A percentile compares a stretch with the other conserved stretches of the same genome.
Conservation (phyloP, 2,113 vertebrate species). For the Heterotilapia buettikoferi region DNA sequence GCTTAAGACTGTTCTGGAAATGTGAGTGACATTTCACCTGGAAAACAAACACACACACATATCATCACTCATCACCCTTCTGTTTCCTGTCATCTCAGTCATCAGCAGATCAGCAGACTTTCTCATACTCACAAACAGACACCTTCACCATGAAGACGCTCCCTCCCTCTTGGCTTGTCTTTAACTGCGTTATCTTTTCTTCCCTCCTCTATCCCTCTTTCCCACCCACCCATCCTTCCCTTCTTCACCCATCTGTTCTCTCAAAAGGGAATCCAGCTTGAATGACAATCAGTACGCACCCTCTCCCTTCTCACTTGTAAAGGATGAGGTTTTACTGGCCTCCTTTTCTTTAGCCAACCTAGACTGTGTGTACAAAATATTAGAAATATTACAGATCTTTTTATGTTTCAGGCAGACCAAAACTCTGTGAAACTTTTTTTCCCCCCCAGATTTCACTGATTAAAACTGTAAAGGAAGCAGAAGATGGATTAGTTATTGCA, state of each 20-base stretch:
- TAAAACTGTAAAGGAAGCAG: background rate
- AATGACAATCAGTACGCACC: conserved; percentile 74
- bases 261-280: conserved; percentile 77
- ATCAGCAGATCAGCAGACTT: background rate
- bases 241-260: conserved; percentile 7
- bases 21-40: conserved; percentile 74
- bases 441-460: background rate
- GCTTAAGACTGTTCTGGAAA: conserved; percentile 94
- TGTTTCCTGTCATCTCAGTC: background rate
- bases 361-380: conserved; percentile 22
- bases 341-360: background rate
- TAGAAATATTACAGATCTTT: background rate
- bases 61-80: background rate
- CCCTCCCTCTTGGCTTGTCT: conserved; percentile 16
- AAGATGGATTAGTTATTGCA: background rate
- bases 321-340: conserved; percentile 41
- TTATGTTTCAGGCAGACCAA: background rate
- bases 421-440: background rate
- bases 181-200: conserved; percentile 48
- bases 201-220: conserved; percentile 14
- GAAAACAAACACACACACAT: background rate
- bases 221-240: conserved; percentile 11
- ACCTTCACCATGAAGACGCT: conserved; percentile 9
- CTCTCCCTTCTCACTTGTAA: conserved; percentile 45
- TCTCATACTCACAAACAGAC: background rate